Conservation (phyloP, 2,113 vertebrate genomes). For the Cyprinodon variegatus region DNA sequence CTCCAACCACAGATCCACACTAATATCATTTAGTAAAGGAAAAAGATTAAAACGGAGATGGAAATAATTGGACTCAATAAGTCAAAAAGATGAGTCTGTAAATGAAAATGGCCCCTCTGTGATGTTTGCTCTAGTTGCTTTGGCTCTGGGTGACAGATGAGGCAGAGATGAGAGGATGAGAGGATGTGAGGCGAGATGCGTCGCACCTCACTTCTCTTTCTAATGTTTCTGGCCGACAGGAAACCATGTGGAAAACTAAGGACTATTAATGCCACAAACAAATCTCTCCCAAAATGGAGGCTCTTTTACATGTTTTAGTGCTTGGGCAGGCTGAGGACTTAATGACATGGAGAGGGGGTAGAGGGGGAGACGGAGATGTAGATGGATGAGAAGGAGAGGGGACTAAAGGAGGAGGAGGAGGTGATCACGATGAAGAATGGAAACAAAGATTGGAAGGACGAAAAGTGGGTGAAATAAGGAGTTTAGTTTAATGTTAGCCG, state of each 20-base stretch:
- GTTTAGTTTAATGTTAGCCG: too few relatives aligned
- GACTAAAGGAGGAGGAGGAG: neutral
- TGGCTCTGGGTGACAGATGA: slow-evolving; percentile 63
- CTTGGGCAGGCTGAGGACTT: slow-evolving; percentile 46
- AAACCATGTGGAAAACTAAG: slow-evolving; percentile 78
- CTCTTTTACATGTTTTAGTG: slow-evolving; percentile 74
- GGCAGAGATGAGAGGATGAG: slow-evolving; percentile 64
- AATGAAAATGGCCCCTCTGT: neutral
- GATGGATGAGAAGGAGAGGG: neutral
- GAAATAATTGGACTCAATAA: neutral
- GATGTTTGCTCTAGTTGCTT: slow-evolving; percentile 7
- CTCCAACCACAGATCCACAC: too few relatives aligned
- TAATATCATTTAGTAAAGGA: neutral
- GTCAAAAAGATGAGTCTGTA: neutral
- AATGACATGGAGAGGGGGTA: slow-evolving; percentile 67
- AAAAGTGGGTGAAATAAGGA: neutral
- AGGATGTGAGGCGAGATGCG: slow-evolving; percentile 70
- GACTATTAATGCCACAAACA: slow-evolving; percentile 79
- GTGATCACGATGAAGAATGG: neutral
- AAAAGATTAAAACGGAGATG: neutral
- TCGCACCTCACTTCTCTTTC: slow-evolving; percentile 75
- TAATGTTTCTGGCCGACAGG: slow-evolving; percentile 67
- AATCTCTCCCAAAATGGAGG: slow-evolving; percentile 68
- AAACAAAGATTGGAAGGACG: slow-evolving; percentile 3
- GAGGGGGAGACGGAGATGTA: neutral